Evolutionary conservation across 2,113 vertebrate genomes (phyloP).

Genomic region (Lucifuga dentata): DNA sequence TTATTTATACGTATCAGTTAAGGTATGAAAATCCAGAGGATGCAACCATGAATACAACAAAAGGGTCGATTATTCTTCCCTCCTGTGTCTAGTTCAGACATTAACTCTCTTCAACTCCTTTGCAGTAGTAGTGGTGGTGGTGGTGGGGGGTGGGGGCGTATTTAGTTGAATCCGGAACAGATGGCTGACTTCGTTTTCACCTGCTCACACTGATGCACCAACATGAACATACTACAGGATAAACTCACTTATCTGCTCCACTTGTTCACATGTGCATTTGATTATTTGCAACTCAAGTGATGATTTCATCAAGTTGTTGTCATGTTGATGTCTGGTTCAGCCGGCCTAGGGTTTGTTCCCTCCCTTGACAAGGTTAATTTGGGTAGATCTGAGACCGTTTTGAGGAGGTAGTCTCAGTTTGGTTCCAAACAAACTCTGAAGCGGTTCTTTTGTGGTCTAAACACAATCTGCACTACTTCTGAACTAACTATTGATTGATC

Average conservation of each 20-base stretch:
- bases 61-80: slow-evolving; percentile 65
- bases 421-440: no score
- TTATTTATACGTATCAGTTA: slow-evolving; percentile 79
- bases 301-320: slow-evolving; percentile 28
- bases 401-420: no score
- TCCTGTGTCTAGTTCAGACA: slow-evolving; percentile 53
- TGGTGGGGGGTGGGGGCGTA: slow-evolving; percentile 5
- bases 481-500: no score
- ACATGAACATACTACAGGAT: slow-evolving; percentile 5
- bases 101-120: slow-evolving; percentile 56
- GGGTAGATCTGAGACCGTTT: no score
- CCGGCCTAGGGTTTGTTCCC: no score
- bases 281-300: no score
- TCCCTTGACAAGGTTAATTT: no score
- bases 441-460: no score
- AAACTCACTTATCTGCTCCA: slow-evolving; percentile 8
- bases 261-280: no score
- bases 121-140: slow-evolving; percentile 46
- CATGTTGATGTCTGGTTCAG: no score
- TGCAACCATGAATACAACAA: slow-evolving; percentile 65
- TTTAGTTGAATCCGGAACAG: slow-evolving; percentile 50
- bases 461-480: no score
- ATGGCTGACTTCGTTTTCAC: slow-evolving; percentile 47
- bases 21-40: slow-evolving; percentile 62
- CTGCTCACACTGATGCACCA: slow-evolving; percentile 24